A percentile compares a stretch with the other conserved stretches of the same genome.
Conservation (phyloP, 1,140 invertebrate species). For the Trichonephila clavata region DNA sequence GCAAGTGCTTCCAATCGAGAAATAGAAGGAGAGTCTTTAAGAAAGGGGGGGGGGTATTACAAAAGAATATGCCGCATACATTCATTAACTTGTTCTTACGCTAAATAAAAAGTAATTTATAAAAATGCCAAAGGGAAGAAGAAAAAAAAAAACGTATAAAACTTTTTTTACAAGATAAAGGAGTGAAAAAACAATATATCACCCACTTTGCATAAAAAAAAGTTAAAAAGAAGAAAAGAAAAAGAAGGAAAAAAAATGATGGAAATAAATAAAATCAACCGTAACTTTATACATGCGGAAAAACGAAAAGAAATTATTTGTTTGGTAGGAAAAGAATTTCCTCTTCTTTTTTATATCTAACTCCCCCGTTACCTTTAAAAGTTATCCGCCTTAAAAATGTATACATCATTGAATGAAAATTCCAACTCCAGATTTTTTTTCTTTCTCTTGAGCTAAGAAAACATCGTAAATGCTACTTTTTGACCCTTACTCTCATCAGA, state of each 20-base stretch:
- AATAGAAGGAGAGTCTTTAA: background rate
- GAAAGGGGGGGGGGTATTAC: background rate
- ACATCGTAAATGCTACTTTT: constrained; percentile 47
- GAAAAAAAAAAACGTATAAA: constrained; percentile 5
- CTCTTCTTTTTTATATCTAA: background rate
- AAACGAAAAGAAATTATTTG: constrained; percentile 66
- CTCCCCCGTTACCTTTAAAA: constrained; percentile 41
- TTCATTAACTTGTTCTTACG: constrained; percentile 67
- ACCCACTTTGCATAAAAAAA: constrained; percentile 54
- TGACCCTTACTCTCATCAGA: constrained; percentile 47
- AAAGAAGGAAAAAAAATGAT: background rate
- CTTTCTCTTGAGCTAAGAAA: constrained; percentile 3
- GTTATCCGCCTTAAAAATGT: constrained; percentile 62
- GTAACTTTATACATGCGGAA: constrained; percentile 52
- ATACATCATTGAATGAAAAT: constrained; percentile 59
- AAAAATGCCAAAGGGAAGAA: constrained; percentile 51
- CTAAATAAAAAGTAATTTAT: constrained; percentile 68
- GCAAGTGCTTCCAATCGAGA: constrained; percentile 28
- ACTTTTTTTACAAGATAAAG: background rate
- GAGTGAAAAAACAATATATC: constrained; percentile 61
- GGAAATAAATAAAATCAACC: constrained; percentile 59
- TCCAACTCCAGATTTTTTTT: constrained; percentile 14
- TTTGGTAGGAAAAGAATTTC: constrained; percentile 64
- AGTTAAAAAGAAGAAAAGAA: background rate
- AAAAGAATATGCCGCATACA: constrained; percentile 46